Evolutionary conservation across 2,888 invertebrate species (phyloP), one percentile per base, ranked within the genome.

Genomic region (Cistogaster globosa): DNA sequence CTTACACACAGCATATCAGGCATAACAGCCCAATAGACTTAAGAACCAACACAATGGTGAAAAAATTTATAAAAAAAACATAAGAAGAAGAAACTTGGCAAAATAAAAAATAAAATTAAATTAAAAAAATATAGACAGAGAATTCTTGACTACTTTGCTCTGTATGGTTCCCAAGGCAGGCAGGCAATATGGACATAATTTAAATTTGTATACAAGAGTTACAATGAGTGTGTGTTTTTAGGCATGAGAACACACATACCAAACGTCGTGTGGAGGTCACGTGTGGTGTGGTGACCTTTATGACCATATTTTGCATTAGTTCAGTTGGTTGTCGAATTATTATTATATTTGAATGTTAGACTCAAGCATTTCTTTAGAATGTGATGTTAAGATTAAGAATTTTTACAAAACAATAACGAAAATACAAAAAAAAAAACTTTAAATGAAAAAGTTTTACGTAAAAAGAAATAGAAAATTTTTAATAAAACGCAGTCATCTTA

Each of bases 241-340:
- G 58, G 58, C 69, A 55, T 68, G 62, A 69, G 65, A 62, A 68
- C 67, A 72, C 42, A 74, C 68, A 63, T 53, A 72, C 63, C 63
- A 81, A 82, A 78, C 85, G 85, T 85, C 85, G 85, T 85, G 85
- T 82, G 82, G 85, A 88, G 90, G 90, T 90, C 90, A 90, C 89
- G 89, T 89, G 90, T 90, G 90, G 89, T 88, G 88, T 90, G 78
- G 88, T 90, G 90, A 90, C 90, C 90, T 89, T 88, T 78, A 87
- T 87, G 87, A 86, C 87, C 88, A 88, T 87, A 88, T 88, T 88
- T 86, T 87, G 87, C 87, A 87, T 88, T 86, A 85, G 85, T 85
- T 85, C 85, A 75, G 78, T 82, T 84, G 83, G 55, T 72, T 76
- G 75, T 76, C 74, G 68, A 75, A 62, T 72, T 62, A 69, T 72